Evolutionary conservation across 2,797 vertebrate species (phyloP).

Genomic region (Parambassis ranga): DNA sequence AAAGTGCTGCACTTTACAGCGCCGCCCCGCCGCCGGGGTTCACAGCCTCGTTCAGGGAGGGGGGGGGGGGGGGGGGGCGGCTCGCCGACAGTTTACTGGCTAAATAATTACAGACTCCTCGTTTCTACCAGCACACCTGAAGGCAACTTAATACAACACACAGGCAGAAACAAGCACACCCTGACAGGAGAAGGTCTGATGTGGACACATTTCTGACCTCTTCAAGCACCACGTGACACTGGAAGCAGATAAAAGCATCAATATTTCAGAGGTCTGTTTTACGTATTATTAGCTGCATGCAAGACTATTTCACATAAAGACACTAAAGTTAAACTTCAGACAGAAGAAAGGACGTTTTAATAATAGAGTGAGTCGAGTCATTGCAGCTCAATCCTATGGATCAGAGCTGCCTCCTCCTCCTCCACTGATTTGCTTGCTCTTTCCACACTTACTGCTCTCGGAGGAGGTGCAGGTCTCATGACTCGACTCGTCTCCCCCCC

Average conservation of each 20-base stretch:
- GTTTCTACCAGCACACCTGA: no score
- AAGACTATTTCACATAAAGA: background rate
- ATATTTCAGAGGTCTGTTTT: background rate
- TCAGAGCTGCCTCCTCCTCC: background rate
- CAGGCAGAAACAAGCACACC: no score
- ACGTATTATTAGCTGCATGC: constrained; percentile 8
- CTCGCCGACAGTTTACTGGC: no score
- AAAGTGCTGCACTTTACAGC: constrained; percentile 12
- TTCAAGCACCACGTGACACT: no score
- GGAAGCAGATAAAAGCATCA: no score
- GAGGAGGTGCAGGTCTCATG: constrained; percentile 56
- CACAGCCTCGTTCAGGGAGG: constrained; percentile 1
- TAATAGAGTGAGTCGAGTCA: constrained; percentile 9
- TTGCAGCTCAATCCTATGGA: background rate
- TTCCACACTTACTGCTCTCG: constrained; percentile 17
- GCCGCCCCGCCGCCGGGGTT: background rate
- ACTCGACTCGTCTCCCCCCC: constrained; percentile 47
- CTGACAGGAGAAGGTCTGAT: no score
- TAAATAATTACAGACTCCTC: no score
- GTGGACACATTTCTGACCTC: no score
- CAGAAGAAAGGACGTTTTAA: constrained; percentile 1
- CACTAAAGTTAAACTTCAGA: background rate
- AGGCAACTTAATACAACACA: no score
- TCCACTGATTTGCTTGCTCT: no score
- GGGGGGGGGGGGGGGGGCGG: no score